These are phyloP conservation scores for Drosophila lutescens DNA, from an alignment of 2,888 invertebrate species.

Conservation along the genomic window DNA sequence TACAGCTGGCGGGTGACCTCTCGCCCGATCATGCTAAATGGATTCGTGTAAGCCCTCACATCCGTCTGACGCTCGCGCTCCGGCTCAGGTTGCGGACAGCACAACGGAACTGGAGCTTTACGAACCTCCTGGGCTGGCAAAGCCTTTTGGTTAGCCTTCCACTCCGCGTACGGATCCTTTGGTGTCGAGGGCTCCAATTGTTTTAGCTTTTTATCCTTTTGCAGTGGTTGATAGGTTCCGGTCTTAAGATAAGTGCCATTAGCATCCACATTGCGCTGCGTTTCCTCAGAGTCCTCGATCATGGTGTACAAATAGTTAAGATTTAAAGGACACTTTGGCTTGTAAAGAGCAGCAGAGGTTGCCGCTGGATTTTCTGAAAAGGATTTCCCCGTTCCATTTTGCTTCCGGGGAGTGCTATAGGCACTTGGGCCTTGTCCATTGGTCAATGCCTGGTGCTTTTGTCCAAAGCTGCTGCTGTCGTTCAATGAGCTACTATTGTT, in stretches of 20 bases:
- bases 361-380: not conserved
- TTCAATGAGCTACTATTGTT: constrained; percentile 19
- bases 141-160: not conserved
- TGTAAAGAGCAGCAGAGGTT: not conserved
- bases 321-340: constrained; percentile 6
- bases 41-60: constrained; percentile 10
- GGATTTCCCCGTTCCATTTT: not conserved
- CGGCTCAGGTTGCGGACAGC: not conserved
- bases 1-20: constrained; percentile 75
- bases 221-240: constrained; percentile 83
- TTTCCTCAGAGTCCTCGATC: constrained; percentile 83
- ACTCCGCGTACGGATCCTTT: not conserved
- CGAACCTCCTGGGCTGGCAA: not conserved
- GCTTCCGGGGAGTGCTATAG: constrained; percentile 41
- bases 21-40: constrained; percentile 48
- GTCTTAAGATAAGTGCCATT: constrained; percentile 84
- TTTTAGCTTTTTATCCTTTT: constrained; percentile 59
- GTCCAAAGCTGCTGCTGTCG: constrained; percentile 3
- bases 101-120: not conserved
- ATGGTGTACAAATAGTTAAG: constrained; percentile 81
- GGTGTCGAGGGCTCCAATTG: constrained; percentile 6
- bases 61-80: constrained; percentile 3
- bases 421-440: constrained; percentile 17
- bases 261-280: constrained; percentile 77
- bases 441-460: not conserved